Evolutionary conservation across 2,113 vertebrate species (phyloP), one percentile per base, ranked within the genome.

Genomic region (Catharus minimus): DNA sequence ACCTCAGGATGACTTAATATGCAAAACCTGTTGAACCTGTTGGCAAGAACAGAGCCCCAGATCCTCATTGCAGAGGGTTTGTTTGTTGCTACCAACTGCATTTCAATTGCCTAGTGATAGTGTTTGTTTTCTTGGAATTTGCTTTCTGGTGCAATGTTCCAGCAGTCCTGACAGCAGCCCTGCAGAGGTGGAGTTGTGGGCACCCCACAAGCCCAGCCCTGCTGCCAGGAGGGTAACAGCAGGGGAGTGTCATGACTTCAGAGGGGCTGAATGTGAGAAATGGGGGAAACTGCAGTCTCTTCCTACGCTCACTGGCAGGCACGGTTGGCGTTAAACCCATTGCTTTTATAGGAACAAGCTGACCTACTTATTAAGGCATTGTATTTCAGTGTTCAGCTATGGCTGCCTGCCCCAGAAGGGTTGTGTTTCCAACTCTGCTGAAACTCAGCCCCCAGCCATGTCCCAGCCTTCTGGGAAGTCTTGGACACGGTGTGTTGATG

Each of bases 41-140:
- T 95, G 82, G 90, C 75, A 72, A 81, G 87, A 90, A 13, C 44
- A 67, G 66, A 88, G 69, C 47, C 66, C 64, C 55, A 27, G 72
- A 86, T 94, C 66, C 82, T 82, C 17, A 2, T 43, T 83, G 75
- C 81, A 71, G 47, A 39, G 4, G 19, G 46, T 95, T 92, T 93
- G 83, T 93, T 93, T 93, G 84, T 96, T 97, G 94, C 91, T 91
- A 91, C 85, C 84, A 75, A 89, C 90, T 88, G 75, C 75, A 65
- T 94, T 94, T 95, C 90, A 86, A 92, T 95, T 95, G 91, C 94
- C 95, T 96, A 95, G 95, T 62, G 94, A 95, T 96, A 74, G 76
- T 93, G 74, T 95, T 96, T 97, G 90, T 95, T 94, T 96, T 91
- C 93, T 86, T 83, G 91, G 73, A 92, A 85, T 89, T 94, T 88